Evolutionary conservation across 53 echinoderm and acorn worm genomes (phyloP), one percentile per base, ranked within the genome.

Genomic region (Zoroaster sp.): DNA sequence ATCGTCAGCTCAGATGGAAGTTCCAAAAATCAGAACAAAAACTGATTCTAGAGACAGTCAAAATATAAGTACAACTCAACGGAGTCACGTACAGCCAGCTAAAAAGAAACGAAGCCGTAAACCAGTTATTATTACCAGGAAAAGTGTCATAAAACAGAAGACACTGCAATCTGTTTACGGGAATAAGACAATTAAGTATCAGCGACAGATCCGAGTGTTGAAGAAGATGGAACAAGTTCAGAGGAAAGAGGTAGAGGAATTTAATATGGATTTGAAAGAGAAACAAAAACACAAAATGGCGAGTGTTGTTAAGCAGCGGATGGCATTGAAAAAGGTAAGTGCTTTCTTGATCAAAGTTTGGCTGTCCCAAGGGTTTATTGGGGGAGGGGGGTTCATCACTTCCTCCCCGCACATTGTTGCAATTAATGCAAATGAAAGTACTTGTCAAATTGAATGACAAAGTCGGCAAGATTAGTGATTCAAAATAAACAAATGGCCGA

Each of bases 171-270:
- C 94, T 14, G 95, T 98, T 13, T 98, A 98, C 59, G 89, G 88
- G 66, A 96, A 93, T 75, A 94, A 71, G 40, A 92, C 82, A 9
- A 91, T 71, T 65, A 98, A 94, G 81, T 69, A 86, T 5, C 95
- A 95, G 85, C 49, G 99, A 40, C 95, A 98, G 73, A 85, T 92
- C 0, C 55, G 76, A 8, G 92, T 98, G 33, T 46, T 98, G 90
- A 94, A 98, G 89, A 92, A 96, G 78, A 87, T 98, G 82, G 94
- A 92, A 59, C 59, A 91, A 11, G 89, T 90, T 5, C 94, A 98
- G 52, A 79, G 79, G 44, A 80, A 89, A 31, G 76, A 93, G 37
- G 78, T 94, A 13, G 87, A 90, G 47, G 95, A 96, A 12, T 86
- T 89, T 20, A 94, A 94, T 25, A 68, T 83, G 69, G 71, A 83